Evolutionary conservation across 1,140 invertebrate species (phyloP).

Genomic region (Ganaspis sp.): DNA sequence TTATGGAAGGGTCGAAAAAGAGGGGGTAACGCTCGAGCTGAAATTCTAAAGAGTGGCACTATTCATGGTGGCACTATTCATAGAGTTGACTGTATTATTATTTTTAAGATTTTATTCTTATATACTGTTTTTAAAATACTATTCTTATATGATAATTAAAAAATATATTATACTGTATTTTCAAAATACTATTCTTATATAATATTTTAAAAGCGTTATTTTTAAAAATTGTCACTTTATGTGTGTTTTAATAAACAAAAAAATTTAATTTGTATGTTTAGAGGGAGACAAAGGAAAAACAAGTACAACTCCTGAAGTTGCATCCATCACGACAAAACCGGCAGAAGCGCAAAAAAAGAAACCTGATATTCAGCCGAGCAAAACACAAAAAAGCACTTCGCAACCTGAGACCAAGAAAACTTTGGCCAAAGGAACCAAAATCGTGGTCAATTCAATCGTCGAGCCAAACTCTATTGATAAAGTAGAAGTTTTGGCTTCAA

Average conservation of each 20-base stretch:
- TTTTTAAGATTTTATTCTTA: too few species aligned
- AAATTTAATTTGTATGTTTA: neutral
- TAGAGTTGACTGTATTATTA: too few species aligned
- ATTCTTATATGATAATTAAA: too few species aligned
- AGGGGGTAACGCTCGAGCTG: too few species aligned
- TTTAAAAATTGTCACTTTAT: neutral
- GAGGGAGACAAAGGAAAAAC: neutral
- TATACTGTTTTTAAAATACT: too few species aligned
- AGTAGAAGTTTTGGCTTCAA: conserved; percentile 41
- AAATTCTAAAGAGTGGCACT: too few species aligned
- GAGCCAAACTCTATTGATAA: conserved; percentile 59
- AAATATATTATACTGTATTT: too few species aligned
- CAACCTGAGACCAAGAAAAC: conserved; percentile 64
- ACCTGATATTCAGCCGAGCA: conserved; percentile 72
- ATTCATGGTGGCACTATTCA: too few species aligned
- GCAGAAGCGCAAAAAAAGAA: conserved; percentile 61
- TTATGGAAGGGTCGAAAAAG: too few species aligned
- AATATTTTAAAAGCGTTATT: neutral
- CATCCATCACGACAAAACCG: conserved; percentile 71
- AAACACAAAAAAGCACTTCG: conserved; percentile 61
- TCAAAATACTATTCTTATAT: too few species aligned
- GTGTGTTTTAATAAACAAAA: neutral
- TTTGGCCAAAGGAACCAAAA: conserved; percentile 63
- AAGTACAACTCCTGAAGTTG: neutral
- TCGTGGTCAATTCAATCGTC: conserved; percentile 68